phyloP scores from a whole-genome alignment of 1,140 invertebrate species.

The Coenobita brevimanus region DNA sequence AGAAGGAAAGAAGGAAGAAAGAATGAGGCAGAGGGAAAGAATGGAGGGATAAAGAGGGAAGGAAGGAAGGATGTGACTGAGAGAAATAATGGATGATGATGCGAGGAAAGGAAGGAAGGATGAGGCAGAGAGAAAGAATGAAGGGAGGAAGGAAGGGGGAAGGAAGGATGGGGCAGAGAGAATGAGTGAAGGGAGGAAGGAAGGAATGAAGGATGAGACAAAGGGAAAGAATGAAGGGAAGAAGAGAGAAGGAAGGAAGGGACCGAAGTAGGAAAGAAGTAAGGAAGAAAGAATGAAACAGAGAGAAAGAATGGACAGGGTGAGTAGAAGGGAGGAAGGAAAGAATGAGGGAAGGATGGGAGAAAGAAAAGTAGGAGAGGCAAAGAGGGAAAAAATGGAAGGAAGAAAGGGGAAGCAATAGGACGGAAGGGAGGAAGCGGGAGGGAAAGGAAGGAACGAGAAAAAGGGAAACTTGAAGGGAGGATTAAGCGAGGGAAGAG shows the following conservation, averaged over 20 bases:
- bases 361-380: not conserved
- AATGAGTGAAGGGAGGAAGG: not conserved
- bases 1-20: not conserved
- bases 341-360: not conserved
- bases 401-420: not conserved
- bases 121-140: not conserved
- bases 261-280: not conserved
- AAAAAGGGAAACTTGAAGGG: too few relatives aligned
- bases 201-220: not conserved
- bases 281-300: not conserved
- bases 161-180: not conserved
- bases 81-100: not conserved
- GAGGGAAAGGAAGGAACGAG: not conserved
- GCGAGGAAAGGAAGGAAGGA: not conserved
- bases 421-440: not conserved
- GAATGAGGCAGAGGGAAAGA: not conserved
- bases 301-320: not conserved
- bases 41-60: not conserved
- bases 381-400: not conserved
- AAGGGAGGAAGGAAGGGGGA: constrained; percentile 1
- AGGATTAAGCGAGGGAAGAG: too few relatives aligned
- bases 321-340: not conserved
- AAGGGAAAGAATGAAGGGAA: not conserved
- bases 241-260: not conserved
- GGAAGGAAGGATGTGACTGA: not conserved